A percentile compares a stretch with the other conserved stretches of the same genome.
Conservation (phyloP, 2,797 vertebrate genomes). For the Myotis pilosus region DNA sequence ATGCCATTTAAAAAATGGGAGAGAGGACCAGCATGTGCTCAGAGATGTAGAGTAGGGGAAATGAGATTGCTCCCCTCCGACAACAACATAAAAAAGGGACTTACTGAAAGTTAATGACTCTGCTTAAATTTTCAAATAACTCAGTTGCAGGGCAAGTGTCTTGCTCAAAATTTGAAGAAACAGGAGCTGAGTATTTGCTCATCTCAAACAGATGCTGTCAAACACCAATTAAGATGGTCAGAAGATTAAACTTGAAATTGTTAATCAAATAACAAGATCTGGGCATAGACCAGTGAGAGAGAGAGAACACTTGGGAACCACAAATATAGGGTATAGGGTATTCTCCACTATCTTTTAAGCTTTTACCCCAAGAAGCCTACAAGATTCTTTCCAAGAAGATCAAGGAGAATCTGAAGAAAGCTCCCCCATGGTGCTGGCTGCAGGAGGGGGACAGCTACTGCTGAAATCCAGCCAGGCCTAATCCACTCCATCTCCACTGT, state of each 20-base stretch:
- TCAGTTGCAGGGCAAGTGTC: neutral
- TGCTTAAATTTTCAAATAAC: neutral
- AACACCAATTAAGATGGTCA: neutral
- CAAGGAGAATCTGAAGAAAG: neutral
- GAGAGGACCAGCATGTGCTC: neutral
- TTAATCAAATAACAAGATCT: neutral
- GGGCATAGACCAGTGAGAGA: neutral
- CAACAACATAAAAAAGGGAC: neutral
- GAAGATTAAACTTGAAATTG: neutral
- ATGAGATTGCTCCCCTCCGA: neutral
- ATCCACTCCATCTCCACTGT: neutral
- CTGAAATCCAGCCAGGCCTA: neutral
- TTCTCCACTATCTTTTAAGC: neutral
- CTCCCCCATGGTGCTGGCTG: neutral
- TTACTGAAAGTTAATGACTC: neutral
- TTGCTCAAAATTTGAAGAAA: neutral
- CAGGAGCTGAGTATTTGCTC: neutral
- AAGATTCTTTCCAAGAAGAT: neutral
- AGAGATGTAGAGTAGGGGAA: neutral
- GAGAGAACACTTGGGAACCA: neutral
- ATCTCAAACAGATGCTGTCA: neutral
- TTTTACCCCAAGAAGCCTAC: neutral
- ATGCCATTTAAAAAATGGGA: neutral
- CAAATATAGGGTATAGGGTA: neutral
- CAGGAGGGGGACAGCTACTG: neutral